Base-by-base conservation (phyloP, 1,140 invertebrate species). In the Pseudomyrmex gracilis region DNA sequence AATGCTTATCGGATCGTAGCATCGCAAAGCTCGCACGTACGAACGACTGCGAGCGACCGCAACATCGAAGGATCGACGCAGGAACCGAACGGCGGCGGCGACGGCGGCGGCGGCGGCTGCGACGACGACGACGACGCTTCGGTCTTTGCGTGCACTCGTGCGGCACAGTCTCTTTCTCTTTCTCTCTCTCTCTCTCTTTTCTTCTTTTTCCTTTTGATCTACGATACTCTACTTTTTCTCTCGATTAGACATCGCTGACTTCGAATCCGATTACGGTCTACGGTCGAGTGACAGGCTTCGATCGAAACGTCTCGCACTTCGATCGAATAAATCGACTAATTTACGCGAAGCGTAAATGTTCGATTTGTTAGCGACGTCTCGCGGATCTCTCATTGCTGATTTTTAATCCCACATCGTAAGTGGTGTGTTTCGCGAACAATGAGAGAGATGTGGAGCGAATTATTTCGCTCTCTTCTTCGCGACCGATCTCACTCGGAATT, bases 1-100 rank as follows among this genome's bases (percentile, higher is more conserved):
- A 82, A 73, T 84, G 84, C 83, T 93, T 93, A 92, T 93, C 92
- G 91, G 90, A 91, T 91, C 88, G 87, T 90, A 90, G 90, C 83
- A 92, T 93, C 92, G 90, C 87, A 84, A 88, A 87, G 84, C 91
- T 92, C 88, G 92, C 92, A 91, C 90, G 91, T 92, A 92, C 90
- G 76, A 82, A 86, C 85, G 76, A 90, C 91, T 89, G 87, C 87
- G 76, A 82, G 87, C 85, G 76, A 90, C 91, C 90, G 87, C 87
- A 92, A 85, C 63, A 80, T 74, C 47, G 73, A 45, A 58, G 58
- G 53, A 67, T 73, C 55, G 61, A 86, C 80, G 64, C 51, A 63
- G 68, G 15, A 87, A 66, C 67, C 68, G 68, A 64, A 87, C 74
- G 68, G 58, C 34, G 34, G 34, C 34, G 34, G 34, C 34, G 5